phyloP scores from a whole-genome alignment of 2,797 vertebrate species.

The Nyctalus aviator region DNA sequence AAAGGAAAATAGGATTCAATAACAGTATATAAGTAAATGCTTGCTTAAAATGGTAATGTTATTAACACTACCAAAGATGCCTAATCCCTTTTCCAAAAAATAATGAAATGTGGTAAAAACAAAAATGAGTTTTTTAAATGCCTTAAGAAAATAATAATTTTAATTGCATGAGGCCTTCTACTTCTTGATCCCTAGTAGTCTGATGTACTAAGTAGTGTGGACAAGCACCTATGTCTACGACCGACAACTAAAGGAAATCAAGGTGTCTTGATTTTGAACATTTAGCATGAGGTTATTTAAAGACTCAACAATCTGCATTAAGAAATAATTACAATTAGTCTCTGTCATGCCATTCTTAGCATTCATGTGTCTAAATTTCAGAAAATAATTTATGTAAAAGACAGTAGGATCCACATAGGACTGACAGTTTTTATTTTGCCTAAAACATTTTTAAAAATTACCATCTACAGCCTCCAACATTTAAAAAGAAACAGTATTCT shows the following conservation, averaged over 20 bases:
- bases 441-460: not conserved
- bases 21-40: no score
- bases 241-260: not conserved
- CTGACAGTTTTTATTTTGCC: not conserved
- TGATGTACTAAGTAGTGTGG: not conserved
- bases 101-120: no score
- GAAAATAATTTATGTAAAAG: not conserved
- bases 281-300: not conserved
- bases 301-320: not conserved
- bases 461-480: not conserved
- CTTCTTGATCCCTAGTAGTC: not conserved
- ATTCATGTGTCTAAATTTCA: not conserved
- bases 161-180: not conserved
- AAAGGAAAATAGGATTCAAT: no score
- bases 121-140: no score
- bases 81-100: no score
- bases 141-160: constrained; percentile 23
- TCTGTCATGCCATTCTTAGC: not conserved
- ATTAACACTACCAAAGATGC: no score
- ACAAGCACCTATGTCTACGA: not conserved
- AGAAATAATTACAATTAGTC: no score
- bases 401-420: not conserved
- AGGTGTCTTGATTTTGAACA: not conserved
- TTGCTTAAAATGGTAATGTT: no score
- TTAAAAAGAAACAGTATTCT: constrained; percentile 25